phyloP scores from a whole-genome alignment of 2,113 vertebrate genomes.

The Zootoca vivipara region DNA sequence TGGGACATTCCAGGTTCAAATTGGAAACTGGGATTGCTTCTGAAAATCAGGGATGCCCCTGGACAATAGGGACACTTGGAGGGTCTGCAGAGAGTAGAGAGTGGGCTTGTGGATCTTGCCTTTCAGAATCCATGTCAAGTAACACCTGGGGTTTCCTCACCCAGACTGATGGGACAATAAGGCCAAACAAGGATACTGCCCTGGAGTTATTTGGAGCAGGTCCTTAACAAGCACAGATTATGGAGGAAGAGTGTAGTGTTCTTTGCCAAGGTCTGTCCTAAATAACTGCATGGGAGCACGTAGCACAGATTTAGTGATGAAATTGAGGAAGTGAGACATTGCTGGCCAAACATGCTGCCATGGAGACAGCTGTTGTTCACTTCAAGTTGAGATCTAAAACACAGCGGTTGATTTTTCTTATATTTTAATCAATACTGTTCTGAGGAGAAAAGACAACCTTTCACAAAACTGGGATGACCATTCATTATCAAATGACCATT shows the following conservation, averaged over 20 bases:
- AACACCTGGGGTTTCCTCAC: no score
- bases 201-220: no score
- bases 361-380: not conserved
- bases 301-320: not conserved
- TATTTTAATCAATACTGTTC: not conserved
- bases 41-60: no score
- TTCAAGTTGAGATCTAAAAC: not conserved
- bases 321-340: not conserved
- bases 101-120: no score
- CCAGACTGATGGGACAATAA: no score
- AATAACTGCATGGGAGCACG: not conserved
- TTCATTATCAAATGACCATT: constrained; percentile 22
- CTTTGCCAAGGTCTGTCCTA: not conserved
- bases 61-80: no score
- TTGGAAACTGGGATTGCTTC: no score
- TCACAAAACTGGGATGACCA: not conserved
- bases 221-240: not conserved
- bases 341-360: not conserved
- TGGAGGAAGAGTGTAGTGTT: not conserved
- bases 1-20: no score
- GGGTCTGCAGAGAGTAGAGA: no score
- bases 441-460: not conserved
- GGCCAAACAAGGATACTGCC: no score
- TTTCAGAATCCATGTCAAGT: no score
- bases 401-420: not conserved